Conservation (phyloP, 2,113 vertebrate species). For the Saimiri boliviensis region DNA sequence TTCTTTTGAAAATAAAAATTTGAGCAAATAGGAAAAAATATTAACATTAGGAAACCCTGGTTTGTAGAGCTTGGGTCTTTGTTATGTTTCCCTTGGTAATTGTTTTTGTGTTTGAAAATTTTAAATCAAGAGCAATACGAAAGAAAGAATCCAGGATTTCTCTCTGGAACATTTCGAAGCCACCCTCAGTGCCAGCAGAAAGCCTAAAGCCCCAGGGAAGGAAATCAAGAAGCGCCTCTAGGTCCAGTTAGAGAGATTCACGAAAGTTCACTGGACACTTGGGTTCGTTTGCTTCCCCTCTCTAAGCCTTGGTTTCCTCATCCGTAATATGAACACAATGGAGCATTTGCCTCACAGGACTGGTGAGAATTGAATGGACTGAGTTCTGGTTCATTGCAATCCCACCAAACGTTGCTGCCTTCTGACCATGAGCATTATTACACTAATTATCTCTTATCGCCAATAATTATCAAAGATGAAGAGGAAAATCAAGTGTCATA, state of each 20-base stretch:
- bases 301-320: background rate
- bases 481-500: too few relatives aligned
- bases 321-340: fast-evolving
- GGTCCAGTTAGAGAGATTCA: too few relatives aligned
- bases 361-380: fast-evolving
- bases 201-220: background rate
- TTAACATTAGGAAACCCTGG: background rate
- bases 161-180: too few relatives aligned
- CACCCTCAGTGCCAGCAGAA: background rate
- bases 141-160: background rate
- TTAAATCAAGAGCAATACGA: background rate
- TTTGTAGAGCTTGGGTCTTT: too few relatives aligned
- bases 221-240: background rate
- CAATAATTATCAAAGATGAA: background rate
- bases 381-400: background rate
- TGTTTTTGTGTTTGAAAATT: background rate
- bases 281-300: background rate
- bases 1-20: background rate
- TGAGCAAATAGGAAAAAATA: background rate
- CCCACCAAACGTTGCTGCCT: fast-evolving
- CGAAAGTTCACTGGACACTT: fast-evolving
- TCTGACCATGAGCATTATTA: fast-evolving
- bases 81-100: background rate
- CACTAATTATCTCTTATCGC: background rate
- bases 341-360: fast-evolving